A percentile compares a stretch with the other conserved stretches of the same genome.
Conservation (phyloP, 2,888 invertebrate genomes). For the Lasioglossum vierecki region DNA sequence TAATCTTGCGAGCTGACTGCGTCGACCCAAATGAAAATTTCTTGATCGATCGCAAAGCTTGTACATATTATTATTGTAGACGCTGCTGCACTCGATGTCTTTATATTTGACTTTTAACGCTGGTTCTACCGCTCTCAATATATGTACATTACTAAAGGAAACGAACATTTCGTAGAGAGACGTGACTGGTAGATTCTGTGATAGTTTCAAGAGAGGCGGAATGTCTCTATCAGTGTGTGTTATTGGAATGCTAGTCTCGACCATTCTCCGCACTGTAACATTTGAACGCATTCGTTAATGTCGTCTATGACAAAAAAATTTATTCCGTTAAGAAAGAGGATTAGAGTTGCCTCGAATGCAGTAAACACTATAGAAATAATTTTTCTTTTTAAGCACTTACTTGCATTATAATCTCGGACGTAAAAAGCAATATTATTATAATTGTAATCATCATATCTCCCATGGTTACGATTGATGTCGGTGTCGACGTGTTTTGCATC, state of each 20-base stretch:
- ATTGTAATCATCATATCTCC: slow-evolving; percentile 91
- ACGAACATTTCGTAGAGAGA: slow-evolving; percentile 90
- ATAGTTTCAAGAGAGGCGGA: slow-evolving; percentile 84
- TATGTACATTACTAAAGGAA: slow-evolving; percentile 88
- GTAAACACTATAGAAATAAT: neutral
- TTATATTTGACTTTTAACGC: slow-evolving; percentile 87
- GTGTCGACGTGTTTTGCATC: slow-evolving; percentile 84
- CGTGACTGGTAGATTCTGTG: slow-evolving; percentile 84
- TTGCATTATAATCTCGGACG: slow-evolving; percentile 91
- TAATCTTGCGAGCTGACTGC: slow-evolving; percentile 86
- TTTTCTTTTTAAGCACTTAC: slow-evolving; percentile 82
- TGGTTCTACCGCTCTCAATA: slow-evolving; percentile 92
- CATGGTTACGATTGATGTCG: slow-evolving; percentile 90
- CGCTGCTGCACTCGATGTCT: slow-evolving; percentile 81
- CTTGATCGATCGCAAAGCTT: slow-evolving; percentile 75
- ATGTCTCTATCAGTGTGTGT: slow-evolving; percentile 88
- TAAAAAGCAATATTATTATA: slow-evolving; percentile 92
- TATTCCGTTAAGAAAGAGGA: neutral
- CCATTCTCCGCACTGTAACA: slow-evolving; percentile 86
- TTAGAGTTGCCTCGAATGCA: too few species aligned
- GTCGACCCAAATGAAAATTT: slow-evolving; percentile 83
- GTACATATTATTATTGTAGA: slow-evolving; percentile 72
- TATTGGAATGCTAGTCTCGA: slow-evolving; percentile 86
- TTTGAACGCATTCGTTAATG: slow-evolving; percentile 10
- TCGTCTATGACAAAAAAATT: neutral